phyloP scores from a whole-genome alignment of 2,888 invertebrate species.

The Cryptus viduatorius region DNA sequence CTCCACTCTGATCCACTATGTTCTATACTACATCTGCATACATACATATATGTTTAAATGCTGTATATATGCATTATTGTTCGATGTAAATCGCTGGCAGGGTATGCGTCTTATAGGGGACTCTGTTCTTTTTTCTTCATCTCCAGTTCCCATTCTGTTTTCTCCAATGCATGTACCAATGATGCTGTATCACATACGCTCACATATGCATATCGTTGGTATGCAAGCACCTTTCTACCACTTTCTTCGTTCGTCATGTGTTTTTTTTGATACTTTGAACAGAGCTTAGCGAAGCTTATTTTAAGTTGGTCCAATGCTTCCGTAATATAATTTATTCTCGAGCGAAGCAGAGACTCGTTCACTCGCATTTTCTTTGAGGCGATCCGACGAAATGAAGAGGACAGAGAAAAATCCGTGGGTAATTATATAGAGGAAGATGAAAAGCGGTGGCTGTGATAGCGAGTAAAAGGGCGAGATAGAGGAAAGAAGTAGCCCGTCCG shows the following conservation, averaged over 20 bases:
- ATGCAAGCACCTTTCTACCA: neutral
- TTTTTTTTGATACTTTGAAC: conserved; percentile 11
- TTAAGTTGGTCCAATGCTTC: conserved; percentile 16
- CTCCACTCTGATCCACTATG: conserved; percentile 18
- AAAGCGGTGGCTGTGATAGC: neutral
- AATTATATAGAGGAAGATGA: conserved; percentile 11
- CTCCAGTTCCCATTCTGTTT: neutral
- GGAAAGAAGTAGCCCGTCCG: conserved; percentile 18
- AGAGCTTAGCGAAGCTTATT: conserved; percentile 32
- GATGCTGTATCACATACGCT: neutral
- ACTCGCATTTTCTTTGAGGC: conserved; percentile 42
- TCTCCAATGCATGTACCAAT: neutral
- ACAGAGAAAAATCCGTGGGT: conserved; percentile 43
- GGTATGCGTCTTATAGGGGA: neutral
- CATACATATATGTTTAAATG: neutral
- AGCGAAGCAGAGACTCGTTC: neutral
- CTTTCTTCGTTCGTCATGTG: neutral
- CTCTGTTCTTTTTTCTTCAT: neutral
- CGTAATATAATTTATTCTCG: conserved; percentile 27
- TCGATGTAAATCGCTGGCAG: neutral
- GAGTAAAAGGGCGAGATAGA: conserved; percentile 13
- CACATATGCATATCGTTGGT: neutral
- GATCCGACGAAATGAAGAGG: conserved; percentile 48
- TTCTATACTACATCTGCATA: too few relatives aligned
- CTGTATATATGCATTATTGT: neutral